Percentiles rank a stretch among this genome's conserved stretches.
These are phyloP conservation scores for Athetis lepigone DNA, from an alignment of 2,888 invertebrate species.

Conservation along the genomic window DNA sequence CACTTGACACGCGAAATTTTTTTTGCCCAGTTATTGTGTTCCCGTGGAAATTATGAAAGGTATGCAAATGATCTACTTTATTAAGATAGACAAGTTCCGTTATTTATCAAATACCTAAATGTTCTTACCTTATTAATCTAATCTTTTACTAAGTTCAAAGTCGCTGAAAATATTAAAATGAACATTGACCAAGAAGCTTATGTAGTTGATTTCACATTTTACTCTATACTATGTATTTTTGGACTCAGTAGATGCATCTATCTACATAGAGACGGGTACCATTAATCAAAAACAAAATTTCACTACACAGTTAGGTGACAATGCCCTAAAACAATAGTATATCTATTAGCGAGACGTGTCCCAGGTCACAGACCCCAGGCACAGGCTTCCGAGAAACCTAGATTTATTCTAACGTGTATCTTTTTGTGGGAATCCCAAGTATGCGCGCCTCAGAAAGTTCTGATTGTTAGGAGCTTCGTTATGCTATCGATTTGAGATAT, in stretches of 20 bases:
- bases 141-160: too few relatives aligned
- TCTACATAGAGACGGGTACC: not conserved
- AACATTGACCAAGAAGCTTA: too few relatives aligned
- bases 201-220: too few relatives aligned
- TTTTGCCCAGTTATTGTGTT: too few relatives aligned
- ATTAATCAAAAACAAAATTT: slow-evolving; percentile 36
- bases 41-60: too few relatives aligned
- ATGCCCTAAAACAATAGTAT: slow-evolving; percentile 26
- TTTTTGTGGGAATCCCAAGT: slow-evolving; percentile 43
- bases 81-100: too few relatives aligned
- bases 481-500: slow-evolving; percentile 23
- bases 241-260: not conserved
- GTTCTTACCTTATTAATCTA: too few relatives aligned
- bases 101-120: too few relatives aligned
- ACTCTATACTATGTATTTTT: too few relatives aligned
- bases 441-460: slow-evolving; percentile 54
- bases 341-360: slow-evolving; percentile 58
- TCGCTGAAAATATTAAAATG: too few relatives aligned
- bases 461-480: slow-evolving; percentile 20
- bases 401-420: slow-evolving; percentile 52
- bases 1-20: too few relatives aligned
- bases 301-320: slow-evolving; percentile 33
- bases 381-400: slow-evolving; percentile 58
- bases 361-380: slow-evolving; percentile 54
- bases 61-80: too few relatives aligned